phyloP scores from a whole-genome alignment of 2,888 invertebrate species.

The Lottia gigantea region DNA sequence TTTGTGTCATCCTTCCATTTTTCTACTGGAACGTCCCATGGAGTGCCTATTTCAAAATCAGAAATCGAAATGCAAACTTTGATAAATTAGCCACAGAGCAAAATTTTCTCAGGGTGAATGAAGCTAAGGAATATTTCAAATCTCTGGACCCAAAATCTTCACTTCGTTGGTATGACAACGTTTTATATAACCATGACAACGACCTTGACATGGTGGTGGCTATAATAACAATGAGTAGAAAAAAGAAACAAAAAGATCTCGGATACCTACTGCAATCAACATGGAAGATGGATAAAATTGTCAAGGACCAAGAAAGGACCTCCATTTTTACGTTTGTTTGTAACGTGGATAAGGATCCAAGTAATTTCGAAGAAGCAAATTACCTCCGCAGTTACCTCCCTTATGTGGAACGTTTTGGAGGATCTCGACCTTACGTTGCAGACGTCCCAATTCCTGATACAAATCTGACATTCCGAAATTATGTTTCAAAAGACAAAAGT shows the following conservation, averaged over 20 bases:
- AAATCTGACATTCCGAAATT: neutral
- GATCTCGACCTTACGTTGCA: slow-evolving; percentile 23
- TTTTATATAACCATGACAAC: neutral
- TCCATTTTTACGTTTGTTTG: slow-evolving; percentile 50
- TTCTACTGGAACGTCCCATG: slow-evolving; percentile 28
- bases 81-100: slow-evolving; percentile 23
- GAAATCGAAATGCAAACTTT: slow-evolving; percentile 23
- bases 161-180: slow-evolving; percentile 12
- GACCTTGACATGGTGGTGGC: slow-evolving; percentile 39
- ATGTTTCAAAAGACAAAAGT: slow-evolving; percentile 13
- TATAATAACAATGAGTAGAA: slow-evolving; percentile 49
- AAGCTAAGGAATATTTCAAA: slow-evolving; percentile 33
- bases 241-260: slow-evolving; percentile 30
- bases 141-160: slow-evolving; percentile 12
- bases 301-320: slow-evolving; percentile 28
- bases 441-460: slow-evolving; percentile 16
- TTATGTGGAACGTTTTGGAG: slow-evolving; percentile 36
- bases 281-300: slow-evolving; percentile 34
- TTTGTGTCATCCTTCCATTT: slow-evolving; percentile 26
- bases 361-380: slow-evolving; percentile 43
- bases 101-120: slow-evolving; percentile 27
- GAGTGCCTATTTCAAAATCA: slow-evolving; percentile 29
- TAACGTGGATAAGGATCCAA: slow-evolving; percentile 56
- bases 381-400: slow-evolving; percentile 41
- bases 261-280: slow-evolving; percentile 53